These are phyloP conservation scores for Antheraea pernyi DNA, from an alignment of 1,140 invertebrate genomes.

Conservation along the genomic window DNA sequence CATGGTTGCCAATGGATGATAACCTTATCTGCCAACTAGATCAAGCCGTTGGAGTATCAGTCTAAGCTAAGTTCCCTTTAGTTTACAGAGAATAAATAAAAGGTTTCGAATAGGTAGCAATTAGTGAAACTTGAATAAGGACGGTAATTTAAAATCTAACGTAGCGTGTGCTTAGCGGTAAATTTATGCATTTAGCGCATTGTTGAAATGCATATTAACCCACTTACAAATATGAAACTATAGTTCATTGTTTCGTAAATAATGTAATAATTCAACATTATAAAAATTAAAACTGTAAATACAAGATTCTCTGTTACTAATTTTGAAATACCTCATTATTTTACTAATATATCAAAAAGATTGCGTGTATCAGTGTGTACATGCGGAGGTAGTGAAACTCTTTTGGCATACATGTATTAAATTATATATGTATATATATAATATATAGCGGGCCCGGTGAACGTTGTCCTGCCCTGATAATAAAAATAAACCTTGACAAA, in stretches of 20 bases:
- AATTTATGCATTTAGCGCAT: conserved; percentile 1
- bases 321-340: background rate
- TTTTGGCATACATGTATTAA: too few relatives aligned
- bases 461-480: too few relatives aligned
- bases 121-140: background rate
- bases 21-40: too few relatives aligned
- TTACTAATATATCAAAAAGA: background rate
- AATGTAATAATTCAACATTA: background rate
- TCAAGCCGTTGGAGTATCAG: too few relatives aligned
- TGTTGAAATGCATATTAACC: background rate
- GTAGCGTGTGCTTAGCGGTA: background rate
- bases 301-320: background rate
- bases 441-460: too few relatives aligned
- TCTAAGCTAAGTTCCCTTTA: too few relatives aligned
- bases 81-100: too few relatives aligned
- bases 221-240: background rate
- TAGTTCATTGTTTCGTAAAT: background rate
- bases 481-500: too few relatives aligned
- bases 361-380: background rate
- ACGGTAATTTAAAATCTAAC: background rate
- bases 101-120: background rate
- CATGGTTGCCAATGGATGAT: too few relatives aligned
- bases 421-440: too few relatives aligned
- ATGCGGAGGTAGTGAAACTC: too few relatives aligned
- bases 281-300: background rate